Evolutionary conservation across 2,888 invertebrate genomes (phyloP).

Genomic region (Sycophila texana): DNA sequence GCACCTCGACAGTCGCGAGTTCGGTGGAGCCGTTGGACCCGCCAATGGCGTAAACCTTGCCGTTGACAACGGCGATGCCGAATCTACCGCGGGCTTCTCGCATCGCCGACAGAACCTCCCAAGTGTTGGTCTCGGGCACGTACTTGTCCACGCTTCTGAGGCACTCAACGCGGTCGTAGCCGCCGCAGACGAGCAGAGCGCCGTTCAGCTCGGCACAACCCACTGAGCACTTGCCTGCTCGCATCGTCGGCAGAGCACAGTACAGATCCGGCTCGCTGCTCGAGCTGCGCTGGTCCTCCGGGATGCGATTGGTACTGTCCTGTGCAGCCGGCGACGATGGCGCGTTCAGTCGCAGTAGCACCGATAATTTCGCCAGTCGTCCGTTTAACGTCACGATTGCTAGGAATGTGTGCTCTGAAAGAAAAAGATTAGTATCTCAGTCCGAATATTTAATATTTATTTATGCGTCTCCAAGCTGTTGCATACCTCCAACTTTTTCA

Average conservation of each 20-base stretch:
- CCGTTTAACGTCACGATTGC: conserved; percentile 82
- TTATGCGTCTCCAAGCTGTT: no score
- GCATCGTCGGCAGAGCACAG: conserved; percentile 80
- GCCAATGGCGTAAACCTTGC: conserved; percentile 86
- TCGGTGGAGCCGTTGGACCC: conserved; percentile 91
- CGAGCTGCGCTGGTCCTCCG: conserved; percentile 61
- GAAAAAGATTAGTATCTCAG: neutral
- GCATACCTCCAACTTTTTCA: conserved; percentile 78
- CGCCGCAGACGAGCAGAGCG: conserved; percentile 87
- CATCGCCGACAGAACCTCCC: conserved; percentile 85
- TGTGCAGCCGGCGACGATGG: conserved; percentile 66
- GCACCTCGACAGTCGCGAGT: conserved; percentile 84
- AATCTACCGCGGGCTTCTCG: conserved; percentile 86
- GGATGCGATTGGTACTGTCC: conserved; percentile 59
- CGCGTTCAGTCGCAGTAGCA: conserved; percentile 78
- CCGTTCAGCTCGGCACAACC: conserved; percentile 85
- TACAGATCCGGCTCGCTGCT: conserved; percentile 79
- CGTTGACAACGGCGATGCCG: conserved; percentile 83
- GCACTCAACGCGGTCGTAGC: conserved; percentile 91
- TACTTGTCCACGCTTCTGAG: conserved; percentile 86
- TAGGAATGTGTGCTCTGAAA: conserved; percentile 79
- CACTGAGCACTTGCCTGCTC: conserved; percentile 84
- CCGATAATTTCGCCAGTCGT: conserved; percentile 80
- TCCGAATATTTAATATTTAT: no score
- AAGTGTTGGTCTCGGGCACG: conserved; percentile 82